A percentile compares a stretch with the other conserved stretches of the same genome.
These are phyloP conservation scores for Gibbula magus DNA, from an alignment of 2,888 invertebrate genomes.

Conservation along the genomic window DNA sequence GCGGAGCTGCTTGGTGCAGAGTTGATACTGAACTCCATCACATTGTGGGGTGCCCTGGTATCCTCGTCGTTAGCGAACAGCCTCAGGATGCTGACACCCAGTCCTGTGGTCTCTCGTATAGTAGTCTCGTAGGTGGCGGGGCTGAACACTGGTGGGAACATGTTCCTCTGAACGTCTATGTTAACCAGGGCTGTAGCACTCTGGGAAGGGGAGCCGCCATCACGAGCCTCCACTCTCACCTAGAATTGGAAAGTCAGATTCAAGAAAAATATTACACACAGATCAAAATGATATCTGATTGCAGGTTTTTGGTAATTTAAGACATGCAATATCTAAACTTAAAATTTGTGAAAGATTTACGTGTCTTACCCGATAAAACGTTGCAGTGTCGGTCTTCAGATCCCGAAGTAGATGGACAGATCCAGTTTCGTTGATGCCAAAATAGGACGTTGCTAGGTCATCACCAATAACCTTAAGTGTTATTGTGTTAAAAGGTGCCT, in stretches of 20 bases:
- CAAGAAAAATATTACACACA: too few species aligned
- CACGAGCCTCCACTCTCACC: conserved; percentile 63
- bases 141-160: conserved; percentile 51
- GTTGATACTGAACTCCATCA: conserved; percentile 44
- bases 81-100: conserved; percentile 44
- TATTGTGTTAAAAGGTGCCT: conserved; percentile 55
- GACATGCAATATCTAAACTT: too few species aligned
- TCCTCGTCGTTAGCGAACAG: conserved; percentile 57
- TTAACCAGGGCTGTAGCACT: conserved; percentile 54
- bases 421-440: conserved; percentile 57
- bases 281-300: too few species aligned
- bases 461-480: conserved; percentile 53
- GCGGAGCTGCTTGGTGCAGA: conserved; percentile 39
- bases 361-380: conserved; percentile 53
- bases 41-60: conserved; percentile 58
- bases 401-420: conserved; percentile 50
- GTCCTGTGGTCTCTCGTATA: conserved; percentile 51
- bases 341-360: too few species aligned
- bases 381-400: conserved; percentile 52
- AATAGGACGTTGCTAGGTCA: conserved; percentile 56
- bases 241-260: conserved; percentile 25
- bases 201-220: conserved; percentile 62
- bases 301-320: too few species aligned
- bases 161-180: conserved; percentile 54
- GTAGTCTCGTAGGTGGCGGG: conserved; percentile 41